Conservation (phyloP, 1,140 invertebrate genomes). For the Drosophila equinoxialis region DNA sequence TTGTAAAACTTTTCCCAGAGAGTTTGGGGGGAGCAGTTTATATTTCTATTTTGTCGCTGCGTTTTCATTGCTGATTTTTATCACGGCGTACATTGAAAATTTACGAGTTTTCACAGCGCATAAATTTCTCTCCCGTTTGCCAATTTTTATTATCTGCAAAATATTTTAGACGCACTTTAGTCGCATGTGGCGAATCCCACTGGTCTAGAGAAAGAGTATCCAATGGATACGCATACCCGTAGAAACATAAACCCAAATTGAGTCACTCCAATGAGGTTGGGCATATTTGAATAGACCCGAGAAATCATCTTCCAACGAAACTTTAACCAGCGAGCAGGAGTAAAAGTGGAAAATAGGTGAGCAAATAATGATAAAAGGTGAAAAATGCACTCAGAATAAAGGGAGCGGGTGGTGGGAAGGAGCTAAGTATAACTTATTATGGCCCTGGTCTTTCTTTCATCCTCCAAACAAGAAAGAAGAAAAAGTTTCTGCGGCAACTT, state of each 20-base stretch:
- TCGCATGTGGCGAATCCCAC: constrained; percentile 32
- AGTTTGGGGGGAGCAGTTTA: neutral
- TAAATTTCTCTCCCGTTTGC: constrained; percentile 53
- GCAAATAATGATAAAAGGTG: constrained; percentile 58
- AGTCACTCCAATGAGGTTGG: constrained; percentile 37
- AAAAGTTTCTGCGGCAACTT: constrained; percentile 58
- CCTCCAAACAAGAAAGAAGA: neutral
- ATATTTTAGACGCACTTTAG: constrained; percentile 46
- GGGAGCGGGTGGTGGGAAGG: neutral
- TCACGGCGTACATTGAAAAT: constrained; percentile 60
- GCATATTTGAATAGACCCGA: constrained; percentile 40
- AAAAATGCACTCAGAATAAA: constrained; percentile 40
- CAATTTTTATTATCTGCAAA: constrained; percentile 72
- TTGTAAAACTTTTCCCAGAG: constrained; percentile 31
- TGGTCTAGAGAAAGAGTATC: constrained; percentile 17
- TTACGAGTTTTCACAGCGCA: constrained; percentile 59
- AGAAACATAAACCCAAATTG: constrained; percentile 44
- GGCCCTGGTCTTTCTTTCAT: neutral
- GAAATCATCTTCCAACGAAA: constrained; percentile 33
- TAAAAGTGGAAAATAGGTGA: constrained; percentile 26
- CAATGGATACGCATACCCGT: constrained; percentile 39
- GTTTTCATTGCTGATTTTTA: constrained; percentile 59
- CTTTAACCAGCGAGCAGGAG: neutral
- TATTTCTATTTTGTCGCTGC: constrained; percentile 50
- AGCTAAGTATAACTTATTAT: constrained; percentile 55